phyloP scores from a whole-genome alignment of 2,797 vertebrate genomes.

The Anguilla marmorata region DNA sequence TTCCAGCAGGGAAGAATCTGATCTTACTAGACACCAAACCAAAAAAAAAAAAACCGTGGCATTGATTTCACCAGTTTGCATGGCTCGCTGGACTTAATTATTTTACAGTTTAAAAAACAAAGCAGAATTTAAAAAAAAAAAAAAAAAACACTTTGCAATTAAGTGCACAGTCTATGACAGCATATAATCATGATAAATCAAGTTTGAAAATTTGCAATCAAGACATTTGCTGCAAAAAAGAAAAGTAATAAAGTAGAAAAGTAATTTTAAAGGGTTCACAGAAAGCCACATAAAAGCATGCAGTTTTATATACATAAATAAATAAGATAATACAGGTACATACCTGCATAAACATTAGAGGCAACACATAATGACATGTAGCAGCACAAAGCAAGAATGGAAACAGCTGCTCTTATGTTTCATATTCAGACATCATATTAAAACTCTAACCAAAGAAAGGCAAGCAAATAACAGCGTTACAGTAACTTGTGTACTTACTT shows the following conservation, averaged over 20 bases:
- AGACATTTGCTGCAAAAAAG: not conserved
- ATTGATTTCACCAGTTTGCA: not conserved
- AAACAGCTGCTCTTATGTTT: not conserved
- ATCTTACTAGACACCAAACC: too few relatives aligned
- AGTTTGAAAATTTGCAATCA: too few relatives aligned
- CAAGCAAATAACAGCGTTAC: not conserved
- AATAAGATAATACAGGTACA: not conserved
- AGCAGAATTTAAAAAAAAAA: not conserved
- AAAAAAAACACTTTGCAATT: not conserved
- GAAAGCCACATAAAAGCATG: not conserved
- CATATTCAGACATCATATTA: not conserved
- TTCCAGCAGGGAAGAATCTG: too few relatives aligned
- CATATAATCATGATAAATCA: too few relatives aligned
- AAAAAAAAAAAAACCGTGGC: too few relatives aligned
- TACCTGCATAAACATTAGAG: not conserved
- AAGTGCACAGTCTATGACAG: not conserved
- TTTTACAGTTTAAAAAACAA: not conserved
- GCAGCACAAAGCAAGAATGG: not conserved
- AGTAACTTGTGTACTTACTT: slow-evolving; percentile 72
- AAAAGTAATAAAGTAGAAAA: not conserved
- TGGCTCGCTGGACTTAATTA: not conserved
- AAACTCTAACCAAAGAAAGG: not conserved
- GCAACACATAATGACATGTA: not conserved
- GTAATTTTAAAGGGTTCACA: not conserved
- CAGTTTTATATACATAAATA: not conserved